These are phyloP conservation scores for Cheilosia pagana DNA, from an alignment of 2,888 invertebrate species.

Conservation along the genomic window DNA sequence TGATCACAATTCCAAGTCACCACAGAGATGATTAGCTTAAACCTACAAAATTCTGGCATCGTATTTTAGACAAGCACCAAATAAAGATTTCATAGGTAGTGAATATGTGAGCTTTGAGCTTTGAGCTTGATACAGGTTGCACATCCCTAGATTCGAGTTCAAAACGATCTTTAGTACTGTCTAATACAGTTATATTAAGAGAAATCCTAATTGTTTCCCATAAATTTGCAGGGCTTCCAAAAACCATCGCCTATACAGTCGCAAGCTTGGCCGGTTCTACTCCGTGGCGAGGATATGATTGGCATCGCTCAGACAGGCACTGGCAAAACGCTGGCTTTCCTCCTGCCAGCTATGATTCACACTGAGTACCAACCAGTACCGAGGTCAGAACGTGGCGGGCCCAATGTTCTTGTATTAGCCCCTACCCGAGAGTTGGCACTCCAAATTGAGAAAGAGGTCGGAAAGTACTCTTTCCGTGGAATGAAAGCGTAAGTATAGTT, in stretches of 20 bases:
- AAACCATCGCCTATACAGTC: conserved; percentile 96
- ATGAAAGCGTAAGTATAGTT: conserved; percentile 89
- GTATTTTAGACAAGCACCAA: no score
- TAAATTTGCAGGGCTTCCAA: conserved; percentile 85
- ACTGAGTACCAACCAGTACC: conserved; percentile 93
- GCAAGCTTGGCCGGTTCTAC: conserved; percentile 97
- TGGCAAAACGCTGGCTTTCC: conserved; percentile 97
- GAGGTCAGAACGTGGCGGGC: conserved; percentile 89
- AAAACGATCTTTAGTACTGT: no score
- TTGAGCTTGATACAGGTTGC: no score
- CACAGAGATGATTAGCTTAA: no score
- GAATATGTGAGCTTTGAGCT: no score
- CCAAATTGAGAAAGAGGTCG: conserved; percentile 96
- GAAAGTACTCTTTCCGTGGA: conserved; percentile 93
- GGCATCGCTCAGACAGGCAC: conserved; percentile 98
- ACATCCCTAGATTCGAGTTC: no score
- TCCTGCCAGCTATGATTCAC: conserved; percentile 96
- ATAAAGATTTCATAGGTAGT: no score
- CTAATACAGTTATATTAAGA: neutral
- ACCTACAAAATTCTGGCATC: no score
- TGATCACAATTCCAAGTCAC: no score
- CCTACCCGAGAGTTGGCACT: conserved; percentile 96
- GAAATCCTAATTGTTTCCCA: neutral
- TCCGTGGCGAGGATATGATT: conserved; percentile 96
- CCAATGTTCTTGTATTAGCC: conserved; percentile 94